Evolutionary conservation across 1,140 invertebrate genomes (phyloP), one percentile per base, ranked within the genome.

Genomic region (Apolygus lucorum): DNA sequence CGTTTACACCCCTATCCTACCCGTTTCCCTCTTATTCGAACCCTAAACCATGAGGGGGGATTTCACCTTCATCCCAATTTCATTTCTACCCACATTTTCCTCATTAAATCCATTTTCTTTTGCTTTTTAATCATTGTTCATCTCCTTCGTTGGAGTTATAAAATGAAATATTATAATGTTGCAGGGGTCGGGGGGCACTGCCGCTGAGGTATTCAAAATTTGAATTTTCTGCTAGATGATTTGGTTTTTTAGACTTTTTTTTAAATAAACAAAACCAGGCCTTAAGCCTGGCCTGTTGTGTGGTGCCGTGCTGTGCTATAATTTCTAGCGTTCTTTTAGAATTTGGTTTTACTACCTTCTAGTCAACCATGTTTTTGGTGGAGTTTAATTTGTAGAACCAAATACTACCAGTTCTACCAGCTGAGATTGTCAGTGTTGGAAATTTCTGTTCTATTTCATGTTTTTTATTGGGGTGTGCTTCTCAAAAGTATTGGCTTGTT

Each of bases 101-200:
- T 67, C 28, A 13, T n/a, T 4, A 65, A 22, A 65, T 8, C 63
- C n/a, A 2, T 26, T 26, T 29, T 17, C 2, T 27, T 67, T 24
- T 8, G 28, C 13, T 27, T 49, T 22, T 49, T n/a, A n/a, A n/a
- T n/a, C n/a, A n/a, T n/a, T n/a, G n/a, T n/a, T n/a, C n/a, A n/a
- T n/a, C n/a, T n/a, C n/a, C n/a, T n/a, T n/a, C n/a, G n/a, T n/a
- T n/a, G n/a, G n/a, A n/a, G n/a, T n/a, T n/a, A n/a, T n/a, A n/a
- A 42, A 42, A 59, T 59, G 54, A 59, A 42, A 8, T 49, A 49
- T 59, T 59, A 21, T 59, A 21, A 64, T 70, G 68, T 70, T 70
- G n/a, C 68, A 70, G 68, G 68, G 68, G 28, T 64, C 68, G 28
- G 68, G 68, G 68, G 68, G 68, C 54, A 65, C 68, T 34, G 34